Conservation (phyloP, 2,113 vertebrate species). For the Neolamprologus variostigma region DNA sequence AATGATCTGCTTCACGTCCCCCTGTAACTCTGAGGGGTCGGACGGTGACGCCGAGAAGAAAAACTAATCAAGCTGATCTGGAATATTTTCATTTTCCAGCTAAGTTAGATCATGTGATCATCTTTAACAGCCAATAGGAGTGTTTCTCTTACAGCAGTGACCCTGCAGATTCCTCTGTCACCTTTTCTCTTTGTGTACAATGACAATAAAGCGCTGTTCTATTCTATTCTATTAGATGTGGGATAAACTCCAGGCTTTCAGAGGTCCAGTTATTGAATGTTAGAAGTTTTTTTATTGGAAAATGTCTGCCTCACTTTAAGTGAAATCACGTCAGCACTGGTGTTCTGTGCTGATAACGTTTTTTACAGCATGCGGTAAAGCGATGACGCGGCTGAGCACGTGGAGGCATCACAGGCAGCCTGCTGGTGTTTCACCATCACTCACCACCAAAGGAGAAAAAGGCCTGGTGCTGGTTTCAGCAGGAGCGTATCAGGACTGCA, state of each 20-base stretch:
- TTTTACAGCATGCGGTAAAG: not conserved
- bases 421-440: not conserved
- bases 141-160: not conserved
- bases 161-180: not conserved
- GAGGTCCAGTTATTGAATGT: accelerated
- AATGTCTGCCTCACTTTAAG: not conserved
- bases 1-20: not conserved
- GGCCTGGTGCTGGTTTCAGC: accelerated
- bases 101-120: not conserved
- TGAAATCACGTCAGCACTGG: accelerated
- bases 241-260: not conserved
- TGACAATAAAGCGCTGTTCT: not conserved
- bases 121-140: accelerated
- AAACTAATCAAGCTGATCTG: accelerated
- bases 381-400: not conserved
- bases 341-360: accelerated
- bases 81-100: not conserved
- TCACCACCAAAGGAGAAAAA: not conserved
- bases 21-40: not conserved
- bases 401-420: not conserved
- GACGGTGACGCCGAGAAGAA: accelerated
- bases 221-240: not conserved
- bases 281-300: not conserved
- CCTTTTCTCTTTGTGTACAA: not conserved
- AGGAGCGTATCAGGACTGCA: accelerated